phyloP scores from a whole-genome alignment of 2,888 invertebrate species.

The Rotaria sp. region DNA sequence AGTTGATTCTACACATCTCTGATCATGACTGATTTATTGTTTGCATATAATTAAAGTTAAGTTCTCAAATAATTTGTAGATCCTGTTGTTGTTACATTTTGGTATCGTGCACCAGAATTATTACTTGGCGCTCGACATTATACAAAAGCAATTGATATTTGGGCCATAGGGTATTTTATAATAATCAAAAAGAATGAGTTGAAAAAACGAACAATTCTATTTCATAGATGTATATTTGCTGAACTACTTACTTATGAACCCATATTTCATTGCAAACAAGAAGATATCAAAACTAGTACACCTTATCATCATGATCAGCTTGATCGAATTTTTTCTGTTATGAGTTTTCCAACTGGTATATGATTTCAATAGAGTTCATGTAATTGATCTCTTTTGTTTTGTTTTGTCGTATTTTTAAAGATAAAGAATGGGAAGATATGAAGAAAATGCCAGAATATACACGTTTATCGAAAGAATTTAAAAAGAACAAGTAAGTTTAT shows the following conservation, averaged over 20 bases:
- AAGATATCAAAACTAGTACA: conserved; percentile 97
- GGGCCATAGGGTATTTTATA: conserved; percentile 60
- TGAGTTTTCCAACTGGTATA: conserved; percentile 76
- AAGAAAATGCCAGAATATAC: conserved; percentile 98
- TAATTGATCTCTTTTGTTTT: no score
- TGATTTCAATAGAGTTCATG: no score
- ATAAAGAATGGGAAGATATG: conserved; percentile 95
- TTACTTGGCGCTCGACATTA: conserved; percentile 85
- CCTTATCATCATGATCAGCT: conserved; percentile 98
- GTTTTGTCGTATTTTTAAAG: conserved; percentile 41
- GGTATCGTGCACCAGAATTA: conserved; percentile 95
- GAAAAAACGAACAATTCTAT: no score
- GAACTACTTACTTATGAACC: conserved; percentile 97
- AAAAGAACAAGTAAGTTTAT: conserved; percentile 59
- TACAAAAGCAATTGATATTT: conserved; percentile 84
- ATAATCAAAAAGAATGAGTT: no score
- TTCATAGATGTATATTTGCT: conserved; percentile 77
- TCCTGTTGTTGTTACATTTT: conserved; percentile 98
- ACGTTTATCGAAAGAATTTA: conserved; percentile 87
- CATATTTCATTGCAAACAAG: conserved; percentile 96
- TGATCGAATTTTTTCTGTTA: conserved; percentile 94
- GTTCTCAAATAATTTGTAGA: conserved; percentile 59
- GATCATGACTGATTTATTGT: no score
- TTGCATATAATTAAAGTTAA: no score
- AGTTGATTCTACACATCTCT: no score